phyloP scores from a whole-genome alignment of 2,888 invertebrate species.

The Galeruca laticollis region DNA sequence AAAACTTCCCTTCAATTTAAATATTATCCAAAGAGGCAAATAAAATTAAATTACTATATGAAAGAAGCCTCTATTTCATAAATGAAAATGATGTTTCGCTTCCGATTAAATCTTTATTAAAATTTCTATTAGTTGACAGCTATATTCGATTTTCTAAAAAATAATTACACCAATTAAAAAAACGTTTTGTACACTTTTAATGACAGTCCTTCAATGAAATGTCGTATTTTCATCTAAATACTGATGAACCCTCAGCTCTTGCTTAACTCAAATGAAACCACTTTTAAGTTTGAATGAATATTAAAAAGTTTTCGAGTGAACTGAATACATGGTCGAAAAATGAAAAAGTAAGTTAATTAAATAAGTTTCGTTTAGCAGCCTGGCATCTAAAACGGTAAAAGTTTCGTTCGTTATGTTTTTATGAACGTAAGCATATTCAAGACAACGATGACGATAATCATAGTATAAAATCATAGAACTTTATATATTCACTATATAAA shows the following conservation, averaged over 20 bases:
- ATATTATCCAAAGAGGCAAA: neutral
- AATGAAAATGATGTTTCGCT: neutral
- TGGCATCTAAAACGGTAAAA: constrained; percentile 34
- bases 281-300: constrained; percentile 39
- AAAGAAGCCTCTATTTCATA: neutral
- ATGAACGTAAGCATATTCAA: constrained; percentile 14
- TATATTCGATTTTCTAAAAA: neutral
- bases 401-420: constrained; percentile 34
- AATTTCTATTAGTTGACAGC: neutral
- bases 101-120: neutral
- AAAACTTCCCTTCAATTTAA: neutral
- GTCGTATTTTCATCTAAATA: neutral
- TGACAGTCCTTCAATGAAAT: neutral
- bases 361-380: constrained; percentile 37
- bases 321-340: constrained; percentile 37
- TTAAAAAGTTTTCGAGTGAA: constrained; percentile 39
- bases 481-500: neutral
- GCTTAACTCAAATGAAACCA: constrained; percentile 32
- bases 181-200: neutral
- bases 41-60: neutral
- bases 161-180: neutral
- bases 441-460: neutral
- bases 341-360: constrained; percentile 41
- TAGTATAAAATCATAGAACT: neutral
- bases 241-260: constrained; percentile 20